Conservation (phyloP, 2,888 invertebrate genomes). For the Lasioglossum morio region DNA sequence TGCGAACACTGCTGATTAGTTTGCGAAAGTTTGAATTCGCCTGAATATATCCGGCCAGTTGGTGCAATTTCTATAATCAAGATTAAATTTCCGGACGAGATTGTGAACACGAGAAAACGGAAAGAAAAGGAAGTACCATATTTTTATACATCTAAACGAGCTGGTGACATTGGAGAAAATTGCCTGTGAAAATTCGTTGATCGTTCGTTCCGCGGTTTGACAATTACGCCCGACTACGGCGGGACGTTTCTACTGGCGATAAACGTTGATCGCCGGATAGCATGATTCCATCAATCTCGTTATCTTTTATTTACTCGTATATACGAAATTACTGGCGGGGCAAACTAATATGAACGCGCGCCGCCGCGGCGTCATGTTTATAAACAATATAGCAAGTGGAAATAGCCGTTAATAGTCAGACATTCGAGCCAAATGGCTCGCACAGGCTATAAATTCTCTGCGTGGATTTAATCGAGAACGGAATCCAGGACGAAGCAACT, state of each 20-base stretch:
- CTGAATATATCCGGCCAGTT: not conserved
- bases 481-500: not conserved
- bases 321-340: not conserved
- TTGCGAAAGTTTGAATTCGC: not conserved
- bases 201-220: not conserved
- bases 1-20: not conserved
- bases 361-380: not conserved
- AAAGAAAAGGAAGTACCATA: not conserved
- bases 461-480: not conserved
- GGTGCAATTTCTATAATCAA: not conserved
- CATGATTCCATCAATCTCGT: not conserved
- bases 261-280: not conserved
- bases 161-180: not conserved
- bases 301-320: not conserved
- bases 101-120: not conserved
- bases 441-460: not conserved
- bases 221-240: not conserved
- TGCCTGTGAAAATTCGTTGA: not conserved
- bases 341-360: not conserved
- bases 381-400: slow-evolving; percentile 12
- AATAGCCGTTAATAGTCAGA: slow-evolving; percentile 6
- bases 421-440: not conserved
- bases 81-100: not conserved
- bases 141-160: not conserved
- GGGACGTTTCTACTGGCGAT: not conserved